Base-by-base conservation (phyloP, 2,888 invertebrate species). In the Erynnis tages region DNA sequence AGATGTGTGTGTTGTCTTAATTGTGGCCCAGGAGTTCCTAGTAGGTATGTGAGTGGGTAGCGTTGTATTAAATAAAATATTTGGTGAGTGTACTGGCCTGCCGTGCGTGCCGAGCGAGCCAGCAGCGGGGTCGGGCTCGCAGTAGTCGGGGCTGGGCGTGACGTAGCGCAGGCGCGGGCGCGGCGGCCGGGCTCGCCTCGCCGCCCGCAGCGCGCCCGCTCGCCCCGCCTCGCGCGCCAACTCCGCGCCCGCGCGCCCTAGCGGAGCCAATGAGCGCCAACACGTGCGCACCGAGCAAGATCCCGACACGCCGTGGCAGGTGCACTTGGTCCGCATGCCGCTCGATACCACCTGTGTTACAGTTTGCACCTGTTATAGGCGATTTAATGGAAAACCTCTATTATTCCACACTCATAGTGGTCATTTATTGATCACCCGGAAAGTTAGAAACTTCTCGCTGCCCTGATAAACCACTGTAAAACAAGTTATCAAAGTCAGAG, bases 241-340 rank as follows among this genome's bases (percentile, higher is more conserved):
- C 60, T 91, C 90, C 23, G 91, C 87, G 63, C 93, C 91, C 56
- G 94, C 92, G 83, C 68, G 91, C 79, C 77, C 92, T 86, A 73
- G 93, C 78, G 71, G 90, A 2, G 94, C 93, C 61, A 95, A 79
- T 1, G 94, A 92, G 62, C 93, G 91, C 95, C 95, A 96, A 73
- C 95, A 96, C 30, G 95, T 95, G 72, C 94, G 93, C 64, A 95
- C 93, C 61, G 93, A 94, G 76, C 95, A 95, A 44, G 95, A 95
- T 0, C 95, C 95, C 8, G 95, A 95, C 52, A 96, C 95, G 27
- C 96, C 96, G 82, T 96, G 95, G 67, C 96, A 96, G 71, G 95
- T 95, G 90, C 96, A 96, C 71, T 95, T 88, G 4, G 88, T 88
- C 23, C 87, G 86, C 87, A 88, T 87, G 91, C 66, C 81, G 32